These are phyloP conservation scores for Pterostichus niger DNA, from an alignment of 2,888 invertebrate species.

Conservation along the genomic window DNA sequence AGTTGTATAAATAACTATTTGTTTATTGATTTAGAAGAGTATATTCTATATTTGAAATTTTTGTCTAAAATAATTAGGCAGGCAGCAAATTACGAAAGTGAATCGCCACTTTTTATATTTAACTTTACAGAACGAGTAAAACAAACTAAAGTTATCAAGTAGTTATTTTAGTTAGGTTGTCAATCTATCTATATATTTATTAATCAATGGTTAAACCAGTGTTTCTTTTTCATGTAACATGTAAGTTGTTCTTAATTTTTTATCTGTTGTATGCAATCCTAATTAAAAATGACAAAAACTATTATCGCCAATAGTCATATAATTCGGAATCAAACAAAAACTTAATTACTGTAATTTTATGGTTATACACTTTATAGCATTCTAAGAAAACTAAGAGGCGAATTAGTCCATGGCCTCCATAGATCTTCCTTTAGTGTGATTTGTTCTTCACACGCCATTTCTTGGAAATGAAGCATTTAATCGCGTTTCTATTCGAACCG, in stretches of 20 bases:
- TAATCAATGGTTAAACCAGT: too few species aligned
- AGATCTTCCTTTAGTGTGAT: conserved; percentile 57
- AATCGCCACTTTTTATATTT: too few species aligned
- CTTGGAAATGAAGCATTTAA: conserved; percentile 51
- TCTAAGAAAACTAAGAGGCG: conserved; percentile 59
- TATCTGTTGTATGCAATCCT: conserved; percentile 25
- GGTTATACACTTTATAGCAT: conserved; percentile 62
- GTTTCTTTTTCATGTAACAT: background rate
- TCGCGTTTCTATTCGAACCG: conserved; percentile 41
- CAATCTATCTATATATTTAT: too few species aligned
- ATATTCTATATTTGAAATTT: too few species aligned
- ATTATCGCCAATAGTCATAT: conserved; percentile 47
- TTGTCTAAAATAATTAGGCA: too few species aligned
- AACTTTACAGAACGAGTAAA: too few species aligned
- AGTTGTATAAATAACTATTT: too few species aligned
- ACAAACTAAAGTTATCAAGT: too few species aligned
- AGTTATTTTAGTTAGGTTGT: too few species aligned
- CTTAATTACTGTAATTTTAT: conserved; percentile 64
- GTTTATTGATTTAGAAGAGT: too few species aligned
- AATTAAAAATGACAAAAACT: conserved; percentile 51
- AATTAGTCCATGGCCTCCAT: conserved; percentile 57
- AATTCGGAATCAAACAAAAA: conserved; percentile 58
- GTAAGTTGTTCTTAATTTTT: background rate
- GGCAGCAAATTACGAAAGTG: too few species aligned
- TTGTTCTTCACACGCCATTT: conserved; percentile 63